Percentiles rank a stretch among this genome's conserved stretches.
These are phyloP conservation scores for Myiagra hebetior DNA, from an alignment of 2,113 vertebrate species.

Conservation along the genomic window DNA sequence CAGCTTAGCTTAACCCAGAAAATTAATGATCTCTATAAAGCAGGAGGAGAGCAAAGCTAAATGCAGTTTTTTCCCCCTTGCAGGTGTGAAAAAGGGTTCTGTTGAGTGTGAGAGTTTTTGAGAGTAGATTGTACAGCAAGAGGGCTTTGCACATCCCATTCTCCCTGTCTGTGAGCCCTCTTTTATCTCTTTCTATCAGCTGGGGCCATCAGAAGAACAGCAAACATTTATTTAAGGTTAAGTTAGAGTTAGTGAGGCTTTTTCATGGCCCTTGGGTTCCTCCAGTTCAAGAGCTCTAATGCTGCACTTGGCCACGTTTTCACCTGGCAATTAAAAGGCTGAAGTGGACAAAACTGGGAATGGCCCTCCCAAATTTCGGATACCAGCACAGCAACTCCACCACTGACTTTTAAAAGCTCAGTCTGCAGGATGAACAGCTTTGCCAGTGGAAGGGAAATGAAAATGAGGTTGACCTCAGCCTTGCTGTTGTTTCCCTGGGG, in stretches of 20 bases:
- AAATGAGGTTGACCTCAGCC: neutral
- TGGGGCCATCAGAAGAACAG: neutral
- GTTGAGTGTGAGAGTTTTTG: neutral
- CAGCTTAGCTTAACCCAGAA: neutral
- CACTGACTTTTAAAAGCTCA: neutral
- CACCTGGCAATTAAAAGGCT: neutral
- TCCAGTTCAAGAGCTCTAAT: neutral
- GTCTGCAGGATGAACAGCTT: neutral
- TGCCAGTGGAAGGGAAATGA: neutral
- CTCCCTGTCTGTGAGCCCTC: neutral
- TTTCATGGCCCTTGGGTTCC: neutral
- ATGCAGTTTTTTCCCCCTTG: neutral
- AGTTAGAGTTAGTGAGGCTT: neutral
- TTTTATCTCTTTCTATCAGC: neutral
- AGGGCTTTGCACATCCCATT: accelerated
- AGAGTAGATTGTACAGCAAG: neutral
- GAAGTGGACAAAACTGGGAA: neutral
- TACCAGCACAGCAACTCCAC: neutral
- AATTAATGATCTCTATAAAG: neutral
- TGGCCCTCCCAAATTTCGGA: neutral
- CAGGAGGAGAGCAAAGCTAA: neutral
- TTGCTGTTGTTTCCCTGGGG: neutral
- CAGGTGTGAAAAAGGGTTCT: neutral
- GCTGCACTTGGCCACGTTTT: neutral
- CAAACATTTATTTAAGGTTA: neutral